phyloP scores from a whole-genome alignment of 1,140 invertebrate genomes.

The Drosophila ficusphila region DNA sequence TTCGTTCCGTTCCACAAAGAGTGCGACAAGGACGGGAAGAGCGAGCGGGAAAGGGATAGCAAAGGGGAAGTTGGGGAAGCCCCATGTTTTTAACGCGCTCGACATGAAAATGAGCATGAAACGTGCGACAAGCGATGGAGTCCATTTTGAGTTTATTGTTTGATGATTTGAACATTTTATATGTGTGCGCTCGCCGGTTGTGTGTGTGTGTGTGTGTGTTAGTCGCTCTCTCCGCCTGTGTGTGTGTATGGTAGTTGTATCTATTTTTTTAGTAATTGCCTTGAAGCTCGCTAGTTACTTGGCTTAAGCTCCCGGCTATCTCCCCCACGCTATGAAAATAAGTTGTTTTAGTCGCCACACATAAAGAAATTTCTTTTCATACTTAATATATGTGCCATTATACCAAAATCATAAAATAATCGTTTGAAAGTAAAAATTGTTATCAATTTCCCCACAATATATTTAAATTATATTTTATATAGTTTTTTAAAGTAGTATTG shows the following conservation, averaged over 20 bases:
- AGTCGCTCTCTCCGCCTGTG: constrained; percentile 10
- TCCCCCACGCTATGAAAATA: constrained; percentile 19
- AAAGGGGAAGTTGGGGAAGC: constrained; percentile 38
- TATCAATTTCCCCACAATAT: neutral
- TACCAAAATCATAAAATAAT: too few species aligned
- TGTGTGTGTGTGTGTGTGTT: constrained; percentile 21
- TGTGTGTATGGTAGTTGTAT: constrained; percentile 49
- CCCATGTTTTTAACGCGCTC: constrained; percentile 73
- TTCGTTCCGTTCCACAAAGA: constrained; percentile 50
- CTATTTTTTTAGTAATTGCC: constrained; percentile 69
- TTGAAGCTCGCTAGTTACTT: constrained; percentile 59
- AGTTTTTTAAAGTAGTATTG: neutral
- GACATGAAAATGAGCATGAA: constrained; percentile 83
- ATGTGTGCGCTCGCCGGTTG: constrained; percentile 29
- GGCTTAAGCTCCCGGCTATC: constrained; percentile 26
- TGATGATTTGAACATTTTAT: constrained; percentile 84
- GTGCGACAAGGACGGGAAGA: constrained; percentile 27
- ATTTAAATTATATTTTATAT: neutral
- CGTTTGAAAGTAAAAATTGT: neutral
- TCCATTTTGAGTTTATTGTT: constrained; percentile 85
- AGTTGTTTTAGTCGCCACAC: constrained; percentile 34
- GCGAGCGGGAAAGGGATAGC: constrained; percentile 8
- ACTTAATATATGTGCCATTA: neutral
- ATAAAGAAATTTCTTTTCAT: constrained; percentile 12
- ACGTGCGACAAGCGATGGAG: constrained; percentile 82